A percentile compares a stretch with the other conserved stretches of the same genome.
Conservation (phyloP, 53 echinoderm and acorn worm genomes). For the Zoroaster sp. region DNA sequence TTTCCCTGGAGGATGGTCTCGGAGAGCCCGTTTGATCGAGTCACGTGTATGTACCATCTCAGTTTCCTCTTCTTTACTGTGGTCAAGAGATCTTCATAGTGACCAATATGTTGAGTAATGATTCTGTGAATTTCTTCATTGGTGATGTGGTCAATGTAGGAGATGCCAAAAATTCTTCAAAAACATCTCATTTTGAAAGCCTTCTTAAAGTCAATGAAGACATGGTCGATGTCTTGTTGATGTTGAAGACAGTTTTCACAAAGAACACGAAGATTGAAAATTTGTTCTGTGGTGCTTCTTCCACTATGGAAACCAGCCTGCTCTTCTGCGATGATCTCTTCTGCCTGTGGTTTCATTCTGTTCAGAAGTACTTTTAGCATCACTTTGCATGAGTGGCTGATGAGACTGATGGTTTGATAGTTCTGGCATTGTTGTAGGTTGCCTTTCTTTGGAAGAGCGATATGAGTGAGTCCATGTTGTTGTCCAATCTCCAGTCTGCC, state of each 20-base stretch:
- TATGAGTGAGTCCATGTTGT: conserved; percentile 46
- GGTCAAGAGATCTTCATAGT: conserved; percentile 22
- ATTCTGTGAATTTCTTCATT: background rate
- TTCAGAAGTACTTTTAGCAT: conserved; percentile 33
- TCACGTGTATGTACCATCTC: conserved; percentile 36
- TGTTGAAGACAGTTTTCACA: conserved; percentile 26
- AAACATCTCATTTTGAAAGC: too few relatives aligned
- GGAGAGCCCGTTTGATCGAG: background rate
- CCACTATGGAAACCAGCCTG: conserved; percentile 51
- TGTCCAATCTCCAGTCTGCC: conserved; percentile 52
- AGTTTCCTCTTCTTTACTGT: conserved; percentile 10
- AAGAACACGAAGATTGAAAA: conserved; percentile 16
- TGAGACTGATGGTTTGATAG: conserved; percentile 42
- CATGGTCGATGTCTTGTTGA: conserved; percentile 27
- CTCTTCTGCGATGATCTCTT: conserved; percentile 56
- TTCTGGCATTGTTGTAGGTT: conserved; percentile 42
- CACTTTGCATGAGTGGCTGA: too few relatives aligned
- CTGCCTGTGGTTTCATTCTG: conserved; percentile 46
- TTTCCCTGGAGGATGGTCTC: conserved; percentile 45
- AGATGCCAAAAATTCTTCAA: too few relatives aligned
- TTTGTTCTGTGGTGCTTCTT: conserved; percentile 21
- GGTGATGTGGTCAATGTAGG: too few relatives aligned
- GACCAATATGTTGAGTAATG: background rate
- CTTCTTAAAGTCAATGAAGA: conserved; percentile 25
- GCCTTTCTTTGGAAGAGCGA: conserved; percentile 55